phyloP scores from a whole-genome alignment of 2,113 vertebrate species.

The Saccopteryx leptura region DNA sequence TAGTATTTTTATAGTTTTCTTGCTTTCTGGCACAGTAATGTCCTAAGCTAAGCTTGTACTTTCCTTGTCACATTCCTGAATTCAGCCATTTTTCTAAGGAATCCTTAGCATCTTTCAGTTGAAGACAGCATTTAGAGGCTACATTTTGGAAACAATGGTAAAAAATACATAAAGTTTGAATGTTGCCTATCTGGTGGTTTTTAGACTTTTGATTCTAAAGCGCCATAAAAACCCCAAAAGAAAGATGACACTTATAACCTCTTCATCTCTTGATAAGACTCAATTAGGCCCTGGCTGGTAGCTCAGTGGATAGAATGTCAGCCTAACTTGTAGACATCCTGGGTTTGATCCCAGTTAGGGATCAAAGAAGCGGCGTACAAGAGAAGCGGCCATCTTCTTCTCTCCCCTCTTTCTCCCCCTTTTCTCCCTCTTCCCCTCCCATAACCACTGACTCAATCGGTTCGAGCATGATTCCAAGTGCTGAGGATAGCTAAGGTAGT shows the following conservation, averaged over 20 bases:
- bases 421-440: too few species aligned
- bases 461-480: too few species aligned
- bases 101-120: background rate
- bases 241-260: slow-evolving; percentile 25
- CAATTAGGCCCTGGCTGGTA: background rate
- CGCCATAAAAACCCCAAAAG: background rate
- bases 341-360: too few species aligned
- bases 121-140: slow-evolving; percentile 34
- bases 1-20: slow-evolving; percentile 38
- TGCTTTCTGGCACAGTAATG: slow-evolving; percentile 1
- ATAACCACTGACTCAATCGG: too few species aligned
- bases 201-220: slow-evolving; percentile 55
- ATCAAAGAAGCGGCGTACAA: too few species aligned
- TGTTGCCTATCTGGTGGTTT: background rate
- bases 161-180: slow-evolving; percentile 27
- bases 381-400: too few species aligned
- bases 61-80: slow-evolving; percentile 25
- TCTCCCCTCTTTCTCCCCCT: too few species aligned
- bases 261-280: background rate
- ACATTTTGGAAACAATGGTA: slow-evolving; percentile 7
- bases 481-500: too few species aligned
- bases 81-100: slow-evolving; percentile 24
- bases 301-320: too few species aligned
- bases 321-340: too few species aligned
- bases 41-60: background rate